phyloP scores from a whole-genome alignment of 2,113 vertebrate genomes.

The Leptobrachium leishanense region DNA sequence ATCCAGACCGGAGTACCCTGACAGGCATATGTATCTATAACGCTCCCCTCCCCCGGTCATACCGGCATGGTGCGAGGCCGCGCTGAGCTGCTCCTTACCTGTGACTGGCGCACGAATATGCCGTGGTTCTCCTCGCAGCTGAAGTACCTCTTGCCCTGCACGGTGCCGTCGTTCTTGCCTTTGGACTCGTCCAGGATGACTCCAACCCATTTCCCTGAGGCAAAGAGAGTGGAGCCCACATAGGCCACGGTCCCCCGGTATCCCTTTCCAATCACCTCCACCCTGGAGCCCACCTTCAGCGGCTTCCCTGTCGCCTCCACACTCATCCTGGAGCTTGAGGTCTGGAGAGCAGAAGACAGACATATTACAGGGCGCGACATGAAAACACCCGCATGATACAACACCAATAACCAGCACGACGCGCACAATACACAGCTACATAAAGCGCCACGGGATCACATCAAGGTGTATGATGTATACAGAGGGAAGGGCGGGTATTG shows the following conservation, averaged over 20 bases:
- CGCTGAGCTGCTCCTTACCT: slow-evolving; percentile 67
- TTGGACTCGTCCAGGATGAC: slow-evolving; percentile 94
- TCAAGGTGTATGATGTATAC: no score
- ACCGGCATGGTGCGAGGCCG: no score
- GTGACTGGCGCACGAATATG: slow-evolving; percentile 95
- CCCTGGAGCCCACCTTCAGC: slow-evolving; percentile 85
- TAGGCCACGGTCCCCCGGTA: slow-evolving; percentile 92
- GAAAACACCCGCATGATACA: no score
- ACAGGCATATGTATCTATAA: no score
- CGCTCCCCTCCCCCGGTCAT: no score
- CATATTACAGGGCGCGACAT: no score
- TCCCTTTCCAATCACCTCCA: slow-evolving; percentile 96
- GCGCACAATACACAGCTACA: no score
- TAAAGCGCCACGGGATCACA: no score
- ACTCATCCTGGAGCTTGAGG: slow-evolving; percentile 85
- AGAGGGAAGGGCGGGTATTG: no score
- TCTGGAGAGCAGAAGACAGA: slow-evolving; percentile 62
- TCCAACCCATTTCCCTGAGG: slow-evolving; percentile 95
- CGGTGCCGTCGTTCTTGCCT: slow-evolving; percentile 95
- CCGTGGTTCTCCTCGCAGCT: slow-evolving; percentile 90
- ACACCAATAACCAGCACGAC: no score
- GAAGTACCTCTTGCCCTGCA: slow-evolving; percentile 94
- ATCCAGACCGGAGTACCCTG: no score
- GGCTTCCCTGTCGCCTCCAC: slow-evolving; percentile 76
- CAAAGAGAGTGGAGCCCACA: slow-evolving; percentile 90